Evolutionary conservation across 2,888 invertebrate species (phyloP).

Genomic region (Carabus problematicus): DNA sequence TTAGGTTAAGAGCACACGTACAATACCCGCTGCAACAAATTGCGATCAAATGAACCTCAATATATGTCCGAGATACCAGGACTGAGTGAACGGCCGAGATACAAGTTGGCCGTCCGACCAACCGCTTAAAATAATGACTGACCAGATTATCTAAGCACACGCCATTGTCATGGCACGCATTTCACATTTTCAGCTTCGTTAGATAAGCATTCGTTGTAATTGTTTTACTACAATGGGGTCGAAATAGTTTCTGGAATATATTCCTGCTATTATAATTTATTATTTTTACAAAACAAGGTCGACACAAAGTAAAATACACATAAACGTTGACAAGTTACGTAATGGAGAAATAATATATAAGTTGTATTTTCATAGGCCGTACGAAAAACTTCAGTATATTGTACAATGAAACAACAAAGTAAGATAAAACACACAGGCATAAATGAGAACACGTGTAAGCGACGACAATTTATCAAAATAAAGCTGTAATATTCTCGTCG

Average conservation of each 20-base stretch:
- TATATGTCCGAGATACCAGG: conserved; percentile 16
- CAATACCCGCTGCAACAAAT: conserved; percentile 27
- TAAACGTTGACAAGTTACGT: no score
- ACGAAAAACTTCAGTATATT: no score
- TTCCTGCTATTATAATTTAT: no score
- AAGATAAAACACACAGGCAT: conserved; percentile 41
- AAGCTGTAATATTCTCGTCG: conserved; percentile 39
- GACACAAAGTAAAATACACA: no score
- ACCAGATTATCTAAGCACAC: not conserved
- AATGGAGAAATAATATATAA: no score
- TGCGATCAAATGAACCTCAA: conserved; percentile 36
- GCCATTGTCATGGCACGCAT: no score
- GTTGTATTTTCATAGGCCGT: no score
- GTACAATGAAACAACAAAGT: conserved; percentile 37
- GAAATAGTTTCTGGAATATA: no score
- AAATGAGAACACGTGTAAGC: conserved; percentile 41
- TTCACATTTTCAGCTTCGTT: no score
- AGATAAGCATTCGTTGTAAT: no score
- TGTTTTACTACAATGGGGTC: no score
- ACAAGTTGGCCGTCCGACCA: not conserved
- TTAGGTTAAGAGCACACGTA: conserved; percentile 18
- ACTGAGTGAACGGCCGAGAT: conserved; percentile 1
- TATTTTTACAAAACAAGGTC: no score
- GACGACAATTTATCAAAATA: conserved; percentile 42
- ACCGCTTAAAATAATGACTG: conserved; percentile 21